Evolutionary conservation across 2,113 vertebrate genomes (phyloP), one percentile per base, ranked within the genome.

Genomic region (Mohoua ochrocephala): DNA sequence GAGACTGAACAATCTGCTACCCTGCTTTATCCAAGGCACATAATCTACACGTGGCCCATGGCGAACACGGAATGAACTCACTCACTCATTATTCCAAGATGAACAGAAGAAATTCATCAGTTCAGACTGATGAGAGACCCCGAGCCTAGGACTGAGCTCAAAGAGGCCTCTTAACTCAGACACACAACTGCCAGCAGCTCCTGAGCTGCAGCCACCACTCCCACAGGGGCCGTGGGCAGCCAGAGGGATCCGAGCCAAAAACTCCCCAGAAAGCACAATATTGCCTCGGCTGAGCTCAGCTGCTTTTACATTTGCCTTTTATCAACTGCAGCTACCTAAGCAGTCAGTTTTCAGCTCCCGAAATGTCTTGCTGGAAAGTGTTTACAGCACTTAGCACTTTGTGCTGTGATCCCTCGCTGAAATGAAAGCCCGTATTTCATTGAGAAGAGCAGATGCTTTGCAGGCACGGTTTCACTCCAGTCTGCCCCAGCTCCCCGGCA

Each of bases 341-440:
- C 6, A 57, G 49, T 45, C 63, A 45, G 74, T 53, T 91, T 83
- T 14, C 84, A 94, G 87, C 78, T 63, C 45, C 89, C 69, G 65
- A 83, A 93, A 89, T 21, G 37, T 44, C 91, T 79, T 10, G 27
- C 91, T 93, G 94, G 26, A 95, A 79, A 90, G 81, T 79, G 94
- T 96, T 96, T 91, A 89, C 91, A 94, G 56, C 84, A 85, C 89
- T 94, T 87, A 79, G 89, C 81, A 79, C 89, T 90, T 39, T 52
- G 53, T 77, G 88, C 91, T 35, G 91, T 67, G 88, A 86, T 91
- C 50, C 53, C 78, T 65, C 6, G 47, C 89, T 87, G 49, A 47
- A 93, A 78, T 31, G 68, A 77, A 70, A 89, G 83, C 64, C 68
- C 4, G 21, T 47, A 10, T 79, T 89, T 94, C 79, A 85, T 70